Conservation (phyloP, 2,888 invertebrate genomes). For the Cosmia pyralina region DNA sequence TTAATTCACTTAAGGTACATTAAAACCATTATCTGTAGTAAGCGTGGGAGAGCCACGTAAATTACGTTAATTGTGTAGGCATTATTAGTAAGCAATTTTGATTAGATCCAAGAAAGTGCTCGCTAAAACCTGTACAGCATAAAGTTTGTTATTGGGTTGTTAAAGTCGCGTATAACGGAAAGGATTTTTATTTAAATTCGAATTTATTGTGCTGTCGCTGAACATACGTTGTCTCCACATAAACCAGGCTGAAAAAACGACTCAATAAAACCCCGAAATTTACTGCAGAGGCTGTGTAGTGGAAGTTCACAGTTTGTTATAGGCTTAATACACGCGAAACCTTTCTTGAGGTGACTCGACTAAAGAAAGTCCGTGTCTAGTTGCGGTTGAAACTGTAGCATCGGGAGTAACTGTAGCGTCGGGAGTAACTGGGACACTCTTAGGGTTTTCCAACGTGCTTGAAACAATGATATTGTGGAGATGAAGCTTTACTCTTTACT, state of each 20-base stretch:
- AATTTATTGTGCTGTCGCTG: slow-evolving; percentile 59
- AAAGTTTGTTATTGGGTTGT: slow-evolving; percentile 38
- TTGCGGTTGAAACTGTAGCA: slow-evolving; percentile 61
- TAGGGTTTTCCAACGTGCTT: slow-evolving; percentile 71
- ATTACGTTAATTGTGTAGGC: slow-evolving; percentile 57
- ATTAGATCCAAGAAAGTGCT: slow-evolving; percentile 50
- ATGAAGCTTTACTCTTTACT: slow-evolving; percentile 68
- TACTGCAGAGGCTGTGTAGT: slow-evolving; percentile 72
- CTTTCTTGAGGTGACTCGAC: slow-evolving; percentile 75
- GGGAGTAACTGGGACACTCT: slow-evolving; percentile 73
- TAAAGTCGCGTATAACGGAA: slow-evolving; percentile 42
- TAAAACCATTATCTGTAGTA: slow-evolving; percentile 58
- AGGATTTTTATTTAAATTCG: slow-evolving; percentile 59
- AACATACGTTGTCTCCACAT: slow-evolving; percentile 68
- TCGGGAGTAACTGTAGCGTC: slow-evolving; percentile 59
- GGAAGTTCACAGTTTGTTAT: slow-evolving; percentile 77
- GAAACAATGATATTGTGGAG: slow-evolving; percentile 76
- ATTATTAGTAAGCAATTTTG: slow-evolving; percentile 57
- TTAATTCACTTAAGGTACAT: slow-evolving; percentile 60
- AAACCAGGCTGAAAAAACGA: slow-evolving; percentile 69
- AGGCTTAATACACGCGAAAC: slow-evolving; percentile 80
- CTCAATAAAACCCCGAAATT: slow-evolving; percentile 76
- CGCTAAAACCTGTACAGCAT: slow-evolving; percentile 37
- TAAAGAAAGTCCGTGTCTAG: slow-evolving; percentile 69
- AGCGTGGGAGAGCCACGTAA: slow-evolving; percentile 48